phyloP scores from a whole-genome alignment of 2,797 vertebrate genomes.

The Distichodus sexfasciatus region DNA sequence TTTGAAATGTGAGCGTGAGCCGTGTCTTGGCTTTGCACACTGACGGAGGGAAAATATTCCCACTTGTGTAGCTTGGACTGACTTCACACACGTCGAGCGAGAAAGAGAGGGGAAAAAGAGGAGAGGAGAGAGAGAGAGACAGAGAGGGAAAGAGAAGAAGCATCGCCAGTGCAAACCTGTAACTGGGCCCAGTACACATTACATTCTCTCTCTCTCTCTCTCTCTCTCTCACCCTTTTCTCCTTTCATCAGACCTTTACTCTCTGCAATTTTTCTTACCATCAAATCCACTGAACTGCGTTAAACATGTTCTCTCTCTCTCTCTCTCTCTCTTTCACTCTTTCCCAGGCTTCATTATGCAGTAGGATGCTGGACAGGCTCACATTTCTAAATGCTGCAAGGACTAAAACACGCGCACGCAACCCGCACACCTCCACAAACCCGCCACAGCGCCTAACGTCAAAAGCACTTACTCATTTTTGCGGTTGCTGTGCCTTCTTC shows the following conservation, averaged over 20 bases:
- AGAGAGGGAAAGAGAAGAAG: slow-evolving; percentile 21
- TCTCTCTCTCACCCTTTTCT: not conserved
- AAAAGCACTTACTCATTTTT: slow-evolving; percentile 75
- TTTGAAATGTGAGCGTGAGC: slow-evolving; percentile 69
- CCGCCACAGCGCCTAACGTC: not conserved
- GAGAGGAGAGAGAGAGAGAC: not conserved
- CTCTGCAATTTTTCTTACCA: too few relatives aligned
- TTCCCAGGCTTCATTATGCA: not conserved
- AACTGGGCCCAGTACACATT: not conserved
- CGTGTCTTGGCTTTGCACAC: slow-evolving; percentile 56
- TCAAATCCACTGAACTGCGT: not conserved
- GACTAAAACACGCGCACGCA: not conserved
- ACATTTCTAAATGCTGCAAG: too few relatives aligned
- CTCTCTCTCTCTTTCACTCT: not conserved
- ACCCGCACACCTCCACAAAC: not conserved
- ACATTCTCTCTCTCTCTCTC: not conserved
- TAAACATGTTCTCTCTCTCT: not conserved
- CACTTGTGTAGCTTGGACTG: slow-evolving; percentile 76
- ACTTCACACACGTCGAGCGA: slow-evolving; percentile 69
- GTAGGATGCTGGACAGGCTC: not conserved
- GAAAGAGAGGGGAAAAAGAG: slow-evolving; percentile 54
- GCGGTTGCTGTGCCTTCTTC: slow-evolving; percentile 50
- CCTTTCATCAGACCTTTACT: too few relatives aligned
- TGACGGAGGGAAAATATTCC: slow-evolving; percentile 69
- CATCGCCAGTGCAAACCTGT: slow-evolving; percentile 18